These are phyloP conservation scores for Eurytoma adleriae DNA, from an alignment of 2,888 invertebrate species.

Conservation along the genomic window DNA sequence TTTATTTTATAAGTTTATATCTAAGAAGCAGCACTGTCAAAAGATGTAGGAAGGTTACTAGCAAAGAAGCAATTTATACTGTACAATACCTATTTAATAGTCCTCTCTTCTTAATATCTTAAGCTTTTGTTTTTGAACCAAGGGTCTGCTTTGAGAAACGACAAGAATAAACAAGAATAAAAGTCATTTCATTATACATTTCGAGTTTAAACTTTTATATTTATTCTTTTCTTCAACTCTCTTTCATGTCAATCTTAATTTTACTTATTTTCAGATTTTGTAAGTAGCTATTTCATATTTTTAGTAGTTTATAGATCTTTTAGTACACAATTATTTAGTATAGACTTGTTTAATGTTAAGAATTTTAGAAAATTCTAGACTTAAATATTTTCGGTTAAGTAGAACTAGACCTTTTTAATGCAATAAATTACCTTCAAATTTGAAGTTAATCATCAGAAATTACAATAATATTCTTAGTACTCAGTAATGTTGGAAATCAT, in stretches of 20 bases:
- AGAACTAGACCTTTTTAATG: not conserved
- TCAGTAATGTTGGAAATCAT: constrained; percentile 1
- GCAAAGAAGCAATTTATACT: constrained; percentile 57
- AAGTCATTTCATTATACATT: constrained; percentile 59
- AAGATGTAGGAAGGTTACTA: constrained; percentile 54
- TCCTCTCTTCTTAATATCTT: constrained; percentile 59
- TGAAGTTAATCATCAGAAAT: too few species aligned
- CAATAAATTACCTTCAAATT: not conserved
- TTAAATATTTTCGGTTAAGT: not conserved
- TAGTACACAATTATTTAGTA: not conserved
- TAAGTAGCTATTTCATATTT: constrained; percentile 24
- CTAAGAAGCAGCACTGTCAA: constrained; percentile 56
- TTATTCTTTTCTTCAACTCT: constrained; percentile 48
- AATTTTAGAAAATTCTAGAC: too few species aligned
- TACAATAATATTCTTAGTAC: too few species aligned
- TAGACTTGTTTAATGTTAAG: too few species aligned
- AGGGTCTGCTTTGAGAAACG: constrained; percentile 58
- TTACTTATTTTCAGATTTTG: constrained; percentile 35
- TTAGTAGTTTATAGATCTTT: constrained; percentile 6
- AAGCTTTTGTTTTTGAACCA: constrained; percentile 56
- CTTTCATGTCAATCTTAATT: constrained; percentile 15
- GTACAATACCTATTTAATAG: constrained; percentile 59
- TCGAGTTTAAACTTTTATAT: constrained; percentile 50
- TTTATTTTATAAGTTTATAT: constrained; percentile 59
- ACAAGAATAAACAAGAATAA: constrained; percentile 58